These are phyloP conservation scores for Tetranychus piercei DNA, from an alignment of 2,888 invertebrate genomes.

Conservation along the genomic window DNA sequence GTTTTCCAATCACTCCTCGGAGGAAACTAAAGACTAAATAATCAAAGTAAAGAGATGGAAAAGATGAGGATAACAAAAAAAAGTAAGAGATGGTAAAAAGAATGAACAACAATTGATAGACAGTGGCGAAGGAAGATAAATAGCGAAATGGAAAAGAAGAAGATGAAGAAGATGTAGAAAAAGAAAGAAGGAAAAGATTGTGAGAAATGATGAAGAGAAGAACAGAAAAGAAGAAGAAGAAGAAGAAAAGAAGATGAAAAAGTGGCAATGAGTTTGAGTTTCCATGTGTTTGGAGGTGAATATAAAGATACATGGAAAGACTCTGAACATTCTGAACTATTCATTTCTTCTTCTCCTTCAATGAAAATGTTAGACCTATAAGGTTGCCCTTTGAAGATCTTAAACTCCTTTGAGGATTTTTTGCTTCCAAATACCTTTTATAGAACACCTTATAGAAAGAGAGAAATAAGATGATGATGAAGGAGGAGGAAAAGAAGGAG, in stretches of 20 bases:
- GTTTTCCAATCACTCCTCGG: not conserved
- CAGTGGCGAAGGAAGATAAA: not conserved
- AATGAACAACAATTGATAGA: not conserved
- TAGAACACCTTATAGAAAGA: not conserved
- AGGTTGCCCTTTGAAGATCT: not conserved
- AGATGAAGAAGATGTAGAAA: not conserved
- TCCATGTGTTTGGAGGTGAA: not conserved
- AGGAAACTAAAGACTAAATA: not conserved
- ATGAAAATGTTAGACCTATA: not conserved
- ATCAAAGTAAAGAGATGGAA: not conserved
- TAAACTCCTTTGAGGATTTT: not conserved
- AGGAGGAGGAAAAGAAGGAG: not conserved
- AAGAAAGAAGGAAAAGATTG: not conserved
- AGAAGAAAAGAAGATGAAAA: constrained; percentile 2
- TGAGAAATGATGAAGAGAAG: not conserved
- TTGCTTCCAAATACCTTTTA: not conserved
- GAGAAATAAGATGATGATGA: not conserved
- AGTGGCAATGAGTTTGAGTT: not conserved
- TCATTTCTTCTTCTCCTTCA: not conserved
- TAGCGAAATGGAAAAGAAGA: not conserved
- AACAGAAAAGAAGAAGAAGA: not conserved
- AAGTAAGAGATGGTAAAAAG: not conserved
- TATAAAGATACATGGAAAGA: not conserved
- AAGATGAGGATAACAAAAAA: not conserved
- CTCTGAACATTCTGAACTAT: not conserved